Evolutionary conservation across 1,140 invertebrate species (phyloP).

Genomic region (Cheumatopsyche charites): DNA sequence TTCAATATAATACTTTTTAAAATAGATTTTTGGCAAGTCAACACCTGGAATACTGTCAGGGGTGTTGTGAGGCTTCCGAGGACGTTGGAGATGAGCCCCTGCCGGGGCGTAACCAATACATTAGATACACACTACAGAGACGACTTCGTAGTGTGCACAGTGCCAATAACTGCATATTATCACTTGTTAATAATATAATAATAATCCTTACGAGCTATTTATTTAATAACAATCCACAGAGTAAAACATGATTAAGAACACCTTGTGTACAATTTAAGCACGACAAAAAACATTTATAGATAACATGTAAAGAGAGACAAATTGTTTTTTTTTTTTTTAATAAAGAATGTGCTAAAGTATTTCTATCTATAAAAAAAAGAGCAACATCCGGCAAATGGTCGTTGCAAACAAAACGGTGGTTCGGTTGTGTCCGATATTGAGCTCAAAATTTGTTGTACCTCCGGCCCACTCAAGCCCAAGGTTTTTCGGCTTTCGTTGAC

Average conservation of each 20-base stretch:
- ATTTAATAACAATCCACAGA: conserved; percentile 62
- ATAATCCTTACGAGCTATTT: conserved; percentile 62
- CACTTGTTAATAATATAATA: conserved; percentile 50
- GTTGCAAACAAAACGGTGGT: conserved; percentile 56
- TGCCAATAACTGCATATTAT: conserved; percentile 64
- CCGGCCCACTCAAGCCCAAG: conserved; percentile 53
- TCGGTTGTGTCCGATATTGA: conserved; percentile 51
- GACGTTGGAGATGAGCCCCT: neutral
- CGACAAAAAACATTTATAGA: conserved; percentile 65
- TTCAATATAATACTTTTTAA: conserved; percentile 47
- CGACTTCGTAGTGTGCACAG: conserved; percentile 50
- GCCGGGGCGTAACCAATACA: conserved; percentile 7
- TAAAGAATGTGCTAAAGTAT: conserved; percentile 64
- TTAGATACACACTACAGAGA: conserved; percentile 19
- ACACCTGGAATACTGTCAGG: conserved; percentile 17
- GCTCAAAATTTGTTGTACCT: conserved; percentile 57
- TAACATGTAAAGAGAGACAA: conserved; percentile 62
- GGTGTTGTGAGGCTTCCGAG: neutral
- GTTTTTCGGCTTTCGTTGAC: conserved; percentile 46
- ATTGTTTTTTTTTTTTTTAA: conserved; percentile 50
- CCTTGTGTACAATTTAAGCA: conserved; percentile 58
- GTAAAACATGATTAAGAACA: conserved; percentile 56
- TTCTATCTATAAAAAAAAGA: conserved; percentile 59
- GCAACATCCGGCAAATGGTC: conserved; percentile 51
- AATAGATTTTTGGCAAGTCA: conserved; percentile 46